Evolutionary conservation across 2,113 vertebrate genomes (phyloP).

Genomic region (Tenebrosternarchus preto): DNA sequence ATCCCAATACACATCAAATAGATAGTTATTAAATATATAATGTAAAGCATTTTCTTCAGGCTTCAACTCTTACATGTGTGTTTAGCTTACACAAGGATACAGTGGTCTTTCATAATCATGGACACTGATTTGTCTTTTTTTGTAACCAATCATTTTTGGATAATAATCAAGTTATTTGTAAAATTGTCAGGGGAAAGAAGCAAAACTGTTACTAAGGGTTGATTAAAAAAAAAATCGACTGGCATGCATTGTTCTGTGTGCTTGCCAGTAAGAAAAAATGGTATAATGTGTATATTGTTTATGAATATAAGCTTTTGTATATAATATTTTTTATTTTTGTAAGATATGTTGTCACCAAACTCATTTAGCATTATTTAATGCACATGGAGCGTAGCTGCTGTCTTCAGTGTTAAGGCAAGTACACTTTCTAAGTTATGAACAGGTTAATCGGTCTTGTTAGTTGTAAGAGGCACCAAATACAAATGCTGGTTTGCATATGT

Average conservation of each 20-base stretch:
- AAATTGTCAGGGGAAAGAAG: conserved; percentile 3
- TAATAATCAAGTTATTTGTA: conserved; percentile 23
- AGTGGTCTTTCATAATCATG: background rate
- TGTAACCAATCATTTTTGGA: background rate
- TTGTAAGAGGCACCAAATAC: conserved; percentile 64
- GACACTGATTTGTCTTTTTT: background rate
- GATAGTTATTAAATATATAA: too few relatives aligned
- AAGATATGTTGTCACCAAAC: conserved; percentile 58
- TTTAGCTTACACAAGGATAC: background rate
- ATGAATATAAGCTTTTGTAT: conserved; percentile 64
- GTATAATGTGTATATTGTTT: conserved; percentile 53
- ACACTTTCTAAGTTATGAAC: conserved; percentile 49
- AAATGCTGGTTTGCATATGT: conserved; percentile 62
- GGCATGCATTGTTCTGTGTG: conserved; percentile 23
- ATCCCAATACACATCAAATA: too few relatives aligned
- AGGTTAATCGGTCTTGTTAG: conserved; percentile 53
- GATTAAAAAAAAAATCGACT: background rate
- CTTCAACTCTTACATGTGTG: background rate
- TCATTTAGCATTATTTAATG: conserved; percentile 58
- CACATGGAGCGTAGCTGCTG: conserved; percentile 66
- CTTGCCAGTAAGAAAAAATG: conserved; percentile 41
- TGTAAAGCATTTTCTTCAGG: background rate
- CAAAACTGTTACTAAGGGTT: background rate
- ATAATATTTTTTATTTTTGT: conserved; percentile 81
- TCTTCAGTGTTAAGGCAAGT: conserved; percentile 41